Evolutionary conservation across 1,140 invertebrate genomes (phyloP), one percentile per base, ranked within the genome.

Genomic region (Armadillidium nasatum): DNA sequence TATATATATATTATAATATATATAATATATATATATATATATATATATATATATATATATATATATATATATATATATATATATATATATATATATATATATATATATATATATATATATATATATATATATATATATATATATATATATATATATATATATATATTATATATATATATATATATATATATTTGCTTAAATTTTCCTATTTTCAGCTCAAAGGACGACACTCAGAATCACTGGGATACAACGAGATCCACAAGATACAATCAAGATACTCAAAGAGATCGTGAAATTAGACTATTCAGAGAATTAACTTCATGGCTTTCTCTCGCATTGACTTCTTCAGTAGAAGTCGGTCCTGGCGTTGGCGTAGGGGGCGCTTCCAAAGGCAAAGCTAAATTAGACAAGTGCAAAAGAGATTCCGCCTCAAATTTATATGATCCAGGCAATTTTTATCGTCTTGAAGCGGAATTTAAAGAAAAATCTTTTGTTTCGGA

Each of bases 221-320:
- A 74, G 77, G 78, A 74, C 3, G 77, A 77, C 11, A 77, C 76
- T 21, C 79, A 75, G 45, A 69, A 69, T 44, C 75, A 78, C n/a
- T 81, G 80, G 80, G 78, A 79, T 66, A 74, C 76, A 7, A 72
- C 77, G 0, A 60, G 78, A 15, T 81, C 80, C 0, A 79, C 80
- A 0, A 77, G 80, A 2, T 78, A 81, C 71, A 81, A 81, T 71
- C 80, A 81, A 71, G 80, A 81, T 46, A 75, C 76, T 3, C 80
- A 81, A 67, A 68, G 80, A 22, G 78, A 81, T 54, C 21, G 78
- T 0, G 80, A 81, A 66, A 73, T 66, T 10, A 73, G 75, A 10
- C 66, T 77, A 4, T 71, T 81, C 44, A 74, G 78, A 54, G 76
- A 80, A 19, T 44, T 80, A 0, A 80, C 79, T 3, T 46, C 76